Evolutionary conservation across 53 echinoderm and acorn worm species (phyloP), one percentile per base, ranked within the genome.

Genomic region (Luidia sarsii): DNA sequence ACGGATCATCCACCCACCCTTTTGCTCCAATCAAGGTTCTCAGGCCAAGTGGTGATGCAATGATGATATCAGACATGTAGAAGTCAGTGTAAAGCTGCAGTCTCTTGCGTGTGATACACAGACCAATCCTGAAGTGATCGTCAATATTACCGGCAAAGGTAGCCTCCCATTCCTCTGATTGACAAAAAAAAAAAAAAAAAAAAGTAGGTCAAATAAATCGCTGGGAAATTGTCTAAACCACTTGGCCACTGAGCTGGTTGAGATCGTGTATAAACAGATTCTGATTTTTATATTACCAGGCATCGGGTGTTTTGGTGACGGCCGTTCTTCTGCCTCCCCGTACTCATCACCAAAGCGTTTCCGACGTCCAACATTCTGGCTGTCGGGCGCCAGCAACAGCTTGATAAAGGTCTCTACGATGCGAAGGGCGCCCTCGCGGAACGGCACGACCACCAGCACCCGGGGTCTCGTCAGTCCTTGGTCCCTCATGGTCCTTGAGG

Each of bases 401-500:
- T 84, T 83, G 50, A 91, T 91, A 50, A 97, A 71, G 3, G 80
- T 83, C 57, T 93, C 85, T 81, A 97, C 82, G 16, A 97, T 75
- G 48, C 91, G 75, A 1, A 90, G 81, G 28, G 88, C 90, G 21
- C 83, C 49, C 41, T 94, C 67, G 23, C 97, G 84, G 91, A 97
- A 97, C 2, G 97, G 97, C 28, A 97, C 93, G 9, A 97, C 84
- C 53, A 97, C 82, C 43, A 97, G 82, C 14, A 87, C 91, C 25
- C 93, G 73, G 21, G 96, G 97, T 63, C 97, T 79, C 2, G 97
- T 97, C 70, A 97, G 79, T 31, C 97, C 97, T 83, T 93, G 97
- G 62, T 97, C 97, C 65, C 97, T 69, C 74, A 94, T 74, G 7
- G 84, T 39, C 54, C 97, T 97, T 19, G 14, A 39, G 25, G 13